These are phyloP conservation scores for Ibycter americanus DNA, from an alignment of 2,797 vertebrate genomes.

Conservation along the genomic window DNA sequence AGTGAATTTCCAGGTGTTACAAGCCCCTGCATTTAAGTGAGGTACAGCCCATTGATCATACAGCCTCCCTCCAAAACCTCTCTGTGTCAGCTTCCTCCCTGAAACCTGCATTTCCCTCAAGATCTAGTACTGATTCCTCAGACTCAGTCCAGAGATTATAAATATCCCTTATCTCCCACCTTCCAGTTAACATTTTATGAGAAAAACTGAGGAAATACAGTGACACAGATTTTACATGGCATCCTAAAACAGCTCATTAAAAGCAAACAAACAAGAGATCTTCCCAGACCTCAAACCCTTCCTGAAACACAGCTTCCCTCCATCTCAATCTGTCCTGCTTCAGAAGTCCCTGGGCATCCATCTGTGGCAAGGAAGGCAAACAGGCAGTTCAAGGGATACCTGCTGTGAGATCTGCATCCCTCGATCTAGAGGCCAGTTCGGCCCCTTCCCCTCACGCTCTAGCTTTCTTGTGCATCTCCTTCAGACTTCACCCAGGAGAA, in stretches of 20 bases:
- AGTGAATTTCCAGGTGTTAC: background rate
- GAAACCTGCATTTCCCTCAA: background rate
- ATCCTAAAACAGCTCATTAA: background rate
- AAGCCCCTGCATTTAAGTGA: background rate
- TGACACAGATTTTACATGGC: background rate
- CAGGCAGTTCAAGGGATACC: background rate
- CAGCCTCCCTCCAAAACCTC: background rate
- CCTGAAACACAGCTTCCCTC: background rate
- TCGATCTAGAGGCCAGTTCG: background rate
- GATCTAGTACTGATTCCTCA: background rate
- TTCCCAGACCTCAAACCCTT: background rate
- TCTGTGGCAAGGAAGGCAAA: background rate
- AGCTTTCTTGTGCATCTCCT: background rate
- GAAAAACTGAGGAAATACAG: background rate
- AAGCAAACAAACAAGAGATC: background rate
- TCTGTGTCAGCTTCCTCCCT: background rate
- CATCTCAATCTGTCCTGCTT: background rate
- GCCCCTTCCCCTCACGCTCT: background rate
- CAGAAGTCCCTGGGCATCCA: background rate
- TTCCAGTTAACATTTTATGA: background rate
- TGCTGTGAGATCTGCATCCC: background rate
- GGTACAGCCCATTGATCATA: background rate
- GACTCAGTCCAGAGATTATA: background rate
- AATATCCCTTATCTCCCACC: background rate
- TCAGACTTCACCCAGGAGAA: background rate